Conservation (phyloP, 2,888 invertebrate genomes). For the Lepas anatifera region DNA sequence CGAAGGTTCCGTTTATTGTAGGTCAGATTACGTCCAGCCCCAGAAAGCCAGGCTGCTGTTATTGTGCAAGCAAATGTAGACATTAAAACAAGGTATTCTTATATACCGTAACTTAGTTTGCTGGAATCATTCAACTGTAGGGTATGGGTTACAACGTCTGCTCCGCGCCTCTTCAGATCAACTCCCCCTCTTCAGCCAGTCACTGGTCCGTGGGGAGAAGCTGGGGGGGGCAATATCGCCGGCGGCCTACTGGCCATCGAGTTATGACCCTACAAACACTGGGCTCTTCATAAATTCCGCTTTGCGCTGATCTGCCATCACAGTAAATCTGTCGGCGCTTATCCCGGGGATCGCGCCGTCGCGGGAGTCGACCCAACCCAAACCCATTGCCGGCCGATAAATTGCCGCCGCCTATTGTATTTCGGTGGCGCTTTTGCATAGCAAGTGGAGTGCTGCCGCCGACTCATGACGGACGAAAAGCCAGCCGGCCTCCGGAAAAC, state of each 20-base stretch:
- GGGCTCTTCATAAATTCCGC: slow-evolving; percentile 12
- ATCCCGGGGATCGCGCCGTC: slow-evolving; percentile 1
- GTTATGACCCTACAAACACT: slow-evolving; percentile 5
- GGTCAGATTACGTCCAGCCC: too few relatives aligned
- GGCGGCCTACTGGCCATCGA: neutral
- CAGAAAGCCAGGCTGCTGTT: too few relatives aligned
- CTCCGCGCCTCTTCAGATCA: too few relatives aligned
- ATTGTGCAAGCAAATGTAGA: too few relatives aligned
- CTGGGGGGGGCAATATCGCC: neutral
- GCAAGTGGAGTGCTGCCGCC: neutral
- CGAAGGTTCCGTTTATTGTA: too few relatives aligned
- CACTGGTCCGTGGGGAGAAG: neutral
- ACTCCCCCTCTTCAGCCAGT: too few relatives aligned
- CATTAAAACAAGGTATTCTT: too few relatives aligned
- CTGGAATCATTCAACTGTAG: too few relatives aligned
- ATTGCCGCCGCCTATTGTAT: neutral
- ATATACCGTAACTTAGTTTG: too few relatives aligned
- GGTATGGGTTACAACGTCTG: too few relatives aligned
- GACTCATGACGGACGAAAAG: neutral
- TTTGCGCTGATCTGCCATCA: slow-evolving; percentile 9
- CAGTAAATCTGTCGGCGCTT: slow-evolving; percentile 1
- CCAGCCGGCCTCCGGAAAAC: neutral
- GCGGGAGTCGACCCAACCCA: neutral
- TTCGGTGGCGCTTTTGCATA: neutral
- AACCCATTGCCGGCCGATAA: neutral